A percentile compares a stretch with the other conserved stretches of the same genome.
Evolutionary conservation across 2,797 vertebrate genomes (phyloP).

Genomic region (Siniperca undulata): DNA sequence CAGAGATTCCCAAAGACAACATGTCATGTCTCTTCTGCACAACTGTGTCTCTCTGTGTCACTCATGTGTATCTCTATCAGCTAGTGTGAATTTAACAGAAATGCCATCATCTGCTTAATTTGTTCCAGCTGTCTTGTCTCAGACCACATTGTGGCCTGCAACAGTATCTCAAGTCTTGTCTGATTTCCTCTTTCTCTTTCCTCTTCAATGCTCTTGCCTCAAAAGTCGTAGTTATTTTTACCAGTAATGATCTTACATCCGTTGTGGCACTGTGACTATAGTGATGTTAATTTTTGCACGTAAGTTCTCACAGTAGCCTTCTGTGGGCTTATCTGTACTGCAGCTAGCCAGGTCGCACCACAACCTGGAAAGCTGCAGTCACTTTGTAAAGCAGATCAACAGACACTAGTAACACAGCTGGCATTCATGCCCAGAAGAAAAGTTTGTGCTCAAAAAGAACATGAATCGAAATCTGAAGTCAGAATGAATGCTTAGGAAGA

Average conservation of each 20-base stretch:
- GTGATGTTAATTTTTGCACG: background rate
- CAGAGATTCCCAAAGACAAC: background rate
- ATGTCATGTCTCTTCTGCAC: background rate
- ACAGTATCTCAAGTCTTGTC: constrained; percentile 39
- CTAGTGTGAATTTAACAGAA: constrained; percentile 29
- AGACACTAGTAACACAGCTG: background rate
- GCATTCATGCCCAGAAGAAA: background rate
- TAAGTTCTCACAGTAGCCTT: constrained; percentile 8
- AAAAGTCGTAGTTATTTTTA: constrained; percentile 47
- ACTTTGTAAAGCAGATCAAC: constrained; percentile 22
- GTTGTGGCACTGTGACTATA: background rate
- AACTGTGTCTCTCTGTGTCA: background rate
- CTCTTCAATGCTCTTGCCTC: constrained; percentile 41
- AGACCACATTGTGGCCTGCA: constrained; percentile 36
- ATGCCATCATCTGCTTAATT: constrained; percentile 31
- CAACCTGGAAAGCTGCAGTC: constrained; percentile 14
- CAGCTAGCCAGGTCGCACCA: background rate
- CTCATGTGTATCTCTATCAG: background rate
- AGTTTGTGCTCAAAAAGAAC: background rate
- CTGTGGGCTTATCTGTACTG: constrained; percentile 24
- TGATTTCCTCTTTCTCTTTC: constrained; percentile 59
- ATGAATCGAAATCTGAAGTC: background rate
- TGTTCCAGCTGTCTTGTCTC: constrained; percentile 42
- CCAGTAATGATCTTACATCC: constrained; percentile 8
- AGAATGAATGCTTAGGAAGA: background rate